Percentiles rank a stretch among this genome's conserved stretches.
phyloP scores from a whole-genome alignment of 2,113 vertebrate genomes.

The Leucopsar rothschildi region DNA sequence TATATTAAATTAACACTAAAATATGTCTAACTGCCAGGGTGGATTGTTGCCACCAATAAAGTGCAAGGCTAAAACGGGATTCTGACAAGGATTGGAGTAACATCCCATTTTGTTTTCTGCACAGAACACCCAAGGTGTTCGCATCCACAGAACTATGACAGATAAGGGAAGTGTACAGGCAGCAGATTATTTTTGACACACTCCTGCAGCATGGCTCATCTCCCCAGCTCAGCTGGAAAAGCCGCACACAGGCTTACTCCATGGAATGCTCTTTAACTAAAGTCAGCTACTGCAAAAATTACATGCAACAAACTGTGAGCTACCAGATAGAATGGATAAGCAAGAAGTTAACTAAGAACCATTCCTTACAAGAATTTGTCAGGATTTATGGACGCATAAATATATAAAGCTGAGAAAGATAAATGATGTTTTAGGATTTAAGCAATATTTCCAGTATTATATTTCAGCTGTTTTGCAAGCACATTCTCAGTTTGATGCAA shows the following conservation, averaged over 20 bases:
- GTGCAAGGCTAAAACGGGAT: neutral
- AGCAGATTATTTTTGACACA: constrained; percentile 11
- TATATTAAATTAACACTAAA: neutral
- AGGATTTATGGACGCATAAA: neutral
- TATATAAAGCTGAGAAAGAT: neutral
- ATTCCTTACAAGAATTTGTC: neutral
- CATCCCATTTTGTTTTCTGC: neutral
- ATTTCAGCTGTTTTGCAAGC: neutral
- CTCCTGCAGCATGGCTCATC: neutral
- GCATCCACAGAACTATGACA: neutral
- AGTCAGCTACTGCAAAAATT: neutral
- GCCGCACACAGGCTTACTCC: neutral
- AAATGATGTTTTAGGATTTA: neutral
- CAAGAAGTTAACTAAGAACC: neutral
- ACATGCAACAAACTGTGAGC: neutral
- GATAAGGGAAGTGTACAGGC: neutral
- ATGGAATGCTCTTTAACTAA: neutral
- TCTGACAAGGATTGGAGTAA: neutral
- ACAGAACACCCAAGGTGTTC: neutral
- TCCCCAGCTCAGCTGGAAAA: constrained; percentile 11
- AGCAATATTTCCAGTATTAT: neutral
- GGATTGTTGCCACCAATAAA: neutral
- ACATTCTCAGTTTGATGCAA: neutral
- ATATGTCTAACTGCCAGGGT: neutral
- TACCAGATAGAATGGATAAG: neutral